phyloP scores from a whole-genome alignment of 1,140 invertebrate species.

The Cheumatopsyche charites region DNA sequence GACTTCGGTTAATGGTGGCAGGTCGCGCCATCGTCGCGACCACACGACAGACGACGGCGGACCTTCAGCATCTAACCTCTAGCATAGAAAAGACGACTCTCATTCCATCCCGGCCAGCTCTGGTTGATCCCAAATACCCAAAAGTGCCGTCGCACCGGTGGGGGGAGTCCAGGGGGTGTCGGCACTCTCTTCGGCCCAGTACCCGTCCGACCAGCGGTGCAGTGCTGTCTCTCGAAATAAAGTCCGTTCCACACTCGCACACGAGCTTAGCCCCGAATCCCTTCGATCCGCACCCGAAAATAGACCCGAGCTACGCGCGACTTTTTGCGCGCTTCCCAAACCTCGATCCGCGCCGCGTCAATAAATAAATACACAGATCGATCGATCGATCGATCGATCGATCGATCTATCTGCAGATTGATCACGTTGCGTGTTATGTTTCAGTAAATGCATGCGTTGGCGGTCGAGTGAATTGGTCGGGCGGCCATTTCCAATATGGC shows the following conservation, averaged over 20 bases:
- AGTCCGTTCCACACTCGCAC: conserved; percentile 51
- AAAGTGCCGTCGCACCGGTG: no score
- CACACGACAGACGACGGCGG: neutral
- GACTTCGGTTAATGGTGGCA: no score
- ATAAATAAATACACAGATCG: no score
- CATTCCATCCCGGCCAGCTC: neutral
- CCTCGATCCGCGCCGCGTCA: no score
- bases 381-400: no score
- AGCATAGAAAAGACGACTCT: no score
- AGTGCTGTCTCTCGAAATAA: conserved; percentile 63
- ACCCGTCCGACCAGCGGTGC: conserved; percentile 63
- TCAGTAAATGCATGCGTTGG: conserved; percentile 42
- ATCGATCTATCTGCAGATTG: neutral
- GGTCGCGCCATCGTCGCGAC: no score
- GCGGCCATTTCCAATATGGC: conserved; percentile 51
- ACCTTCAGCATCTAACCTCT: no score
- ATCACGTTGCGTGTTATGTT: conserved; percentile 42
- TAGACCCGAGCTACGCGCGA: no score
- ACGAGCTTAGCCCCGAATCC: no score
- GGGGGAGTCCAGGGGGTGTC: conserved; percentile 52
- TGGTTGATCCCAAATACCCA: neutral
- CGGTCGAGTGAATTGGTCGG: conserved; percentile 54
- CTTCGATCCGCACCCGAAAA: no score
- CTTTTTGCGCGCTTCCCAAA: no score
- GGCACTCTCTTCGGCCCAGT: conserved; percentile 51